Conservation (phyloP, 2,797 vertebrate genomes). For the Morelia viridis region DNA sequence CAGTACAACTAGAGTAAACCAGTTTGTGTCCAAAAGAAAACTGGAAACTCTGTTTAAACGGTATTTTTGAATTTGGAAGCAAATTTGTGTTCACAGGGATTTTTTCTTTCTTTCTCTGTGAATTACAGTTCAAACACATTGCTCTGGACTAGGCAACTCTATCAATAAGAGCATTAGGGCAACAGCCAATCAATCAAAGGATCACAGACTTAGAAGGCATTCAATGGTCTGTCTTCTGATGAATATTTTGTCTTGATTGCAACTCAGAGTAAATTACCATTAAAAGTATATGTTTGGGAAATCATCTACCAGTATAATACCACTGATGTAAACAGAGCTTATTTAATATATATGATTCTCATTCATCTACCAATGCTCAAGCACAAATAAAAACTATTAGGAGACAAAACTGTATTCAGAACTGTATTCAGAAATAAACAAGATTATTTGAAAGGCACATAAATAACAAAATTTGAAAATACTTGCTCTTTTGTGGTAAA, state of each 20-base stretch:
- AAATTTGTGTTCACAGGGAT: neutral
- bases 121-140: neutral
- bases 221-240: neutral
- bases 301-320: neutral
- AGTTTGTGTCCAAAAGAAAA: neutral
- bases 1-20: too few species aligned
- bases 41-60: neutral
- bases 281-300: neutral
- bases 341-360: neutral
- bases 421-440: too few species aligned
- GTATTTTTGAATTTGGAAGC: neutral
- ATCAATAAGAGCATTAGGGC: neutral
- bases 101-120: neutral
- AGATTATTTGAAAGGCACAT: neutral
- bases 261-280: neutral
- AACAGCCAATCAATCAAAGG: neutral
- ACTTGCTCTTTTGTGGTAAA: neutral
- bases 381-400: neutral
- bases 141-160: neutral
- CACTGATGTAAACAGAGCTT: too few species aligned
- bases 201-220: neutral
- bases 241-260: neutral
- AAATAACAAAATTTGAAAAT: neutral
- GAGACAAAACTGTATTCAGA: neutral
- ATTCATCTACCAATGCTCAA: neutral